Evolutionary conservation across 1,140 invertebrate species (phyloP), one percentile per base, ranked within the genome.

Genomic region (Musca vetustissima): DNA sequence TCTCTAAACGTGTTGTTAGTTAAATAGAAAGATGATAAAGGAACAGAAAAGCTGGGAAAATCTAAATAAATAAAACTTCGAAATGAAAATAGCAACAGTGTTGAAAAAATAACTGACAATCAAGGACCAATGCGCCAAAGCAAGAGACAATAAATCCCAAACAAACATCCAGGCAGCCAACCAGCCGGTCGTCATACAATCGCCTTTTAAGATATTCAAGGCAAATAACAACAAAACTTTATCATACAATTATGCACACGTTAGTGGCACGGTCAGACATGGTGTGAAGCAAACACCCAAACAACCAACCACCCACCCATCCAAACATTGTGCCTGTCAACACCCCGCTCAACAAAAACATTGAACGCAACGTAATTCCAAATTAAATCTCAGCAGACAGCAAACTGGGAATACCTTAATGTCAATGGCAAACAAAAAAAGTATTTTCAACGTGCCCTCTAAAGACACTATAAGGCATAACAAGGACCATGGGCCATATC

Each of bases 171-270:
- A 36, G 8, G 4, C 55, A 59, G 24, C 24, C 25, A 59, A 28
- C 55, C 24, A 32, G 14, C 24, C 15, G 24, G 6, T 4, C 21
- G 1, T 11, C 2, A 7, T 53, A 32, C 6, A 1, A 32, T 15
- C 19, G 55, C 22, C 6, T 59, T 6, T 32, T 59, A 28, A 43
- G 11, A 43, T 43, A 43, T 43, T 43, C 36, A 43, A 19, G 57
- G 32, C 11, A 36, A 61, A 61, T 61, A 61, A 36, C 28, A 36
- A n/a, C n/a, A n/a, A n/a, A 61, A 61, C 57, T 61, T 61, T 61
- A 61, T 61, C 57, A 36, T 36, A 61, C 57, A 61, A 61, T 61
- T 61, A 61, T 61, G 57, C 57, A 61, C 57, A 61, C 57, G 57
- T 61, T 61, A 57, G 36, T 43, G 13, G 36, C 11, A 43, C 36